Evolutionary conservation across 2,113 vertebrate genomes (phyloP).

Genomic region (Carassius auratus): DNA sequence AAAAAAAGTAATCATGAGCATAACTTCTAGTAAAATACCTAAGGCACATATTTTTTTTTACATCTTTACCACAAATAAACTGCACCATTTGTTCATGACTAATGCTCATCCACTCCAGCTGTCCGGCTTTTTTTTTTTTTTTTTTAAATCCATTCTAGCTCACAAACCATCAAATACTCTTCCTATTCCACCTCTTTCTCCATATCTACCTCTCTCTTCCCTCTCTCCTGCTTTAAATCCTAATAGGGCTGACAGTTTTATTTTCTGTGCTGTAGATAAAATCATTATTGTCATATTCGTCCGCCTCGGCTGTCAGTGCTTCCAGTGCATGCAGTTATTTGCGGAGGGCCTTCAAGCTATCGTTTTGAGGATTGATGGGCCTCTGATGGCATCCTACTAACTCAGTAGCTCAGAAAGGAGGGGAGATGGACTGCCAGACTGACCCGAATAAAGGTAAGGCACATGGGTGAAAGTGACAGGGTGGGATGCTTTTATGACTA

Average conservation of each 20-base stretch:
- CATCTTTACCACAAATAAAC: conserved; percentile 29
- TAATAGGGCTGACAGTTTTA: conserved; percentile 64
- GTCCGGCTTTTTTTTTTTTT: conserved; percentile 29
- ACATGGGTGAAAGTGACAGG: conserved; percentile 27
- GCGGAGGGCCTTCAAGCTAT: conserved; percentile 58
- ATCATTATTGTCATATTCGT: conserved; percentile 66
- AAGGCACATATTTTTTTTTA: neutral
- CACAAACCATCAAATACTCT: conserved; percentile 1
- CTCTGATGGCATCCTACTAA: conserved; percentile 39
- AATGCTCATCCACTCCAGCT: conserved; percentile 17
- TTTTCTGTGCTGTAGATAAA: conserved; percentile 62
- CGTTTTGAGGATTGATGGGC: conserved; percentile 57
- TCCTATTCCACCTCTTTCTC: conserved; percentile 17
- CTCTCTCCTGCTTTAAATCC: conserved; percentile 56
- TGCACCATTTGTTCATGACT: neutral
- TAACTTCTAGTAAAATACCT: neutral
- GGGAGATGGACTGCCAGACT: conserved; percentile 29
- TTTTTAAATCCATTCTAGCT: conserved; percentile 21
- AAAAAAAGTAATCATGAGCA: neutral
- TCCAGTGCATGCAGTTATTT: conserved; percentile 50
- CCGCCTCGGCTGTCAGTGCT: conserved; percentile 53
- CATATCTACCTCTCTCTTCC: conserved; percentile 20
- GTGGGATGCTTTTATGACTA: conserved; percentile 16
- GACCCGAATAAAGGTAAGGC: conserved; percentile 37
- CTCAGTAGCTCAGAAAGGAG: conserved; percentile 41